Evolutionary conservation across 2,113 vertebrate species (phyloP).

Genomic region (Furnarius figulus): DNA sequence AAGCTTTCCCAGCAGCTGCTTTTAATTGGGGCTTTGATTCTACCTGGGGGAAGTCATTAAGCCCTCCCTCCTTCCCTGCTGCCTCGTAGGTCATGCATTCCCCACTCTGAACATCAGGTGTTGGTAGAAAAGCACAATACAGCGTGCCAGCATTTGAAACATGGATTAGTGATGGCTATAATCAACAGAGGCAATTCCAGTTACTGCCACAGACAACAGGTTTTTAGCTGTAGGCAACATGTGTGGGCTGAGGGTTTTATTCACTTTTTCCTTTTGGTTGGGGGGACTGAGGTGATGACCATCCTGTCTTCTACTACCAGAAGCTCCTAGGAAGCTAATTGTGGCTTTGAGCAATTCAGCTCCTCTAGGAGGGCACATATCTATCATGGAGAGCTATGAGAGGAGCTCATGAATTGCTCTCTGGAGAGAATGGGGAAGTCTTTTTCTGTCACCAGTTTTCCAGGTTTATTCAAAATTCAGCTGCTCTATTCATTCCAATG

Average conservation of each 20-base stretch:
- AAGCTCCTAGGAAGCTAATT: background rate
- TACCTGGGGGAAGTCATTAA: constrained; percentile 5
- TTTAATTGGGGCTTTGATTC: background rate
- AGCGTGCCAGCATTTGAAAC: background rate
- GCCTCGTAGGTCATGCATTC: background rate
- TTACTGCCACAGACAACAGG: background rate
- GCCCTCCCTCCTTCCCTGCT: background rate
- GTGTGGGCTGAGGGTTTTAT: accelerated
- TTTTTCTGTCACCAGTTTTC: background rate
- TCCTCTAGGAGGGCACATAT: background rate
- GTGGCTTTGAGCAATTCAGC: background rate
- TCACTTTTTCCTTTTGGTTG: background rate
- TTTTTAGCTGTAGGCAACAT: background rate
- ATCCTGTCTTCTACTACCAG: background rate
- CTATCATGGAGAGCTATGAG: background rate
- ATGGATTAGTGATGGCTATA: background rate
- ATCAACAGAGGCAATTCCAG: background rate
- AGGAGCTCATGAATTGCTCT: background rate
- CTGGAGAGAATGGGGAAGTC: background rate
- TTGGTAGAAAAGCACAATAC: background rate
- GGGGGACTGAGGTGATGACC: background rate
- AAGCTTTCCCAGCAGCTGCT: background rate
- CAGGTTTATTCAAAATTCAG: background rate
- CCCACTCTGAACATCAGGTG: background rate
- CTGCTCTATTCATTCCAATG: background rate